phyloP scores from a whole-genome alignment of 2,113 vertebrate genomes.

The Aphyosemion australe region DNA sequence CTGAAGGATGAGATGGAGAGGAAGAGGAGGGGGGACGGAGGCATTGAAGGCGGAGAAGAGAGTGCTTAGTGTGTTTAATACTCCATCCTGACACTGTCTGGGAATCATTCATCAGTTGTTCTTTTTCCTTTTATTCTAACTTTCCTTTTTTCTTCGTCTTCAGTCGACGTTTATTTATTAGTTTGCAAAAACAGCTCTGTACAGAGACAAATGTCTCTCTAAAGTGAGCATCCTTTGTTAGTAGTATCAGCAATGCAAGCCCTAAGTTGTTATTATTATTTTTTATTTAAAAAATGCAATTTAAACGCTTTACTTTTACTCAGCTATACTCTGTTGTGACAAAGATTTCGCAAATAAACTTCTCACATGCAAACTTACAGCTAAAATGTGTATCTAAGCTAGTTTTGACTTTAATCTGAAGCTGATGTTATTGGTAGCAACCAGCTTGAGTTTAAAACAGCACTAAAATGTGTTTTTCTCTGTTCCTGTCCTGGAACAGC shows the following conservation, averaged over 20 bases:
- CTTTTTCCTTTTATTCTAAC: neutral
- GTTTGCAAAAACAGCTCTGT: neutral
- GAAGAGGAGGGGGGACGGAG: slow-evolving; percentile 12
- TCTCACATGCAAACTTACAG: no score
- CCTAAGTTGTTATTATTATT: no score
- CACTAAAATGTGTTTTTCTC: no score
- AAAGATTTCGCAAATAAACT: no score
- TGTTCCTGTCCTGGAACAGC: no score
- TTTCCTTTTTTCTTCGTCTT: neutral
- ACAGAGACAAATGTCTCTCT: neutral
- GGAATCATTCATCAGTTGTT: slow-evolving; percentile 65
- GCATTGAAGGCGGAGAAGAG: slow-evolving; percentile 59
- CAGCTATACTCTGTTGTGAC: slow-evolving; percentile 42
- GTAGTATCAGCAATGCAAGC: no score
- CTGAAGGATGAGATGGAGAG: slow-evolving; percentile 86
- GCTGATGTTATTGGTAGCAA: neutral
- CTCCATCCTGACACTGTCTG: slow-evolving; percentile 69
- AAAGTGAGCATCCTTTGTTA: neutral
- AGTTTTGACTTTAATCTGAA: neutral
- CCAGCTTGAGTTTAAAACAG: no score
- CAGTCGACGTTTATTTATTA: slow-evolving; percentile 14
- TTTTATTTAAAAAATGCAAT: slow-evolving; percentile 81
- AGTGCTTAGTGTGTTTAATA: slow-evolving; percentile 77
- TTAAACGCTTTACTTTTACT: slow-evolving; percentile 75
- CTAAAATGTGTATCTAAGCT: no score